These are phyloP conservation scores for Papilio helenus DNA, from an alignment of 1,140 invertebrate genomes.

Conservation along the genomic window DNA sequence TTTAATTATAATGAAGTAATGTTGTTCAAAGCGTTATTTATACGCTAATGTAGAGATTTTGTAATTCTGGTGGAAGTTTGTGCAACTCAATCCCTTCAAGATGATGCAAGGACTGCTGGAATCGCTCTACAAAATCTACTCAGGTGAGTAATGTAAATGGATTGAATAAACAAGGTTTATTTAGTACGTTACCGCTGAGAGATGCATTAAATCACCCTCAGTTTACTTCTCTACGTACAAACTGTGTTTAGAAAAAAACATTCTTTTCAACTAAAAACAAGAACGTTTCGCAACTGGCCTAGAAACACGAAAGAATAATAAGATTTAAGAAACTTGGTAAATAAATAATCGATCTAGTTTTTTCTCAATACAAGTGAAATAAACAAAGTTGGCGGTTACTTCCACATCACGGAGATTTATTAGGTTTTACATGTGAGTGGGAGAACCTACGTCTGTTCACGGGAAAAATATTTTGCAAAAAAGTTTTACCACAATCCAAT, in stretches of 20 bases:
- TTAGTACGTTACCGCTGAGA: slow-evolving; percentile 13
- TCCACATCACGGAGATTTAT: neutral
- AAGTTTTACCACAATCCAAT: neutral
- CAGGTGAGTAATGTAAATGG: slow-evolving; percentile 61
- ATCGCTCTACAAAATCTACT: slow-evolving; percentile 75
- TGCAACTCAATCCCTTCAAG: slow-evolving; percentile 56
- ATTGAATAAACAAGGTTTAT: slow-evolving; percentile 33
- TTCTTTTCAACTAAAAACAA: slow-evolving; percentile 5
- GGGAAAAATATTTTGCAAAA: slow-evolving; percentile 2
- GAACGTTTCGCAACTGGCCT: slow-evolving; percentile 18
- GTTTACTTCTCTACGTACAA: neutral
- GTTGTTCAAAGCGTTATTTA: slow-evolving; percentile 58
- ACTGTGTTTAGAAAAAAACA: slow-evolving; percentile 17
- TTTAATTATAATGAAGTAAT: slow-evolving; percentile 57
- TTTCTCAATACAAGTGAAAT: neutral
- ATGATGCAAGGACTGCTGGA: slow-evolving; percentile 80
- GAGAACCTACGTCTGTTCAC: neutral
- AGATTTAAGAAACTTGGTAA: slow-evolving; percentile 1
- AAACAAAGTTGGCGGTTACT: neutral
- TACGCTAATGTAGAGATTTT: slow-evolving; percentile 42
- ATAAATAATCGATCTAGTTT: slow-evolving; percentile 7
- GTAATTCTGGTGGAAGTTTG: slow-evolving; percentile 48
- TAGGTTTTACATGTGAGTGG: neutral
- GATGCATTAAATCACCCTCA: neutral
- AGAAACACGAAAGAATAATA: slow-evolving; percentile 14